phyloP scores from a whole-genome alignment of 2,113 vertebrate genomes.

The Pipra filicauda region DNA sequence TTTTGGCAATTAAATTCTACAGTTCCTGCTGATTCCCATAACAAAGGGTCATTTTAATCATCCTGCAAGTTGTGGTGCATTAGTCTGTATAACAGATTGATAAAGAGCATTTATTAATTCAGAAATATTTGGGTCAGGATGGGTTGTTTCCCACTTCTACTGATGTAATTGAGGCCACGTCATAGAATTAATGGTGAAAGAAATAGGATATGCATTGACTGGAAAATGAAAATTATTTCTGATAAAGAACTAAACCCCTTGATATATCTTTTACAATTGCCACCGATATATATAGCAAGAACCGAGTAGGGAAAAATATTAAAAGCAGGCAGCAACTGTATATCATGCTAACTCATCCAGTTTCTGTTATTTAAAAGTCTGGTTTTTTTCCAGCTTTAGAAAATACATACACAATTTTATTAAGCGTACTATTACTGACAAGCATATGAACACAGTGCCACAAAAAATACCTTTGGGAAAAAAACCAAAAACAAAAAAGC shows the following conservation, averaged over 20 bases:
- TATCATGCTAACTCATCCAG: background rate
- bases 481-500: background rate
- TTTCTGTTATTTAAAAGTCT: background rate
- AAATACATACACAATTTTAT: background rate
- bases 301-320: background rate
- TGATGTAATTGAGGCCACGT: constrained; percentile 72
- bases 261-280: constrained; percentile 51
- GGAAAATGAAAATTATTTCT: constrained; percentile 79
- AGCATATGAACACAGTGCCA: background rate
- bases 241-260: constrained; percentile 66
- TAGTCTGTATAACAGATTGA: constrained; percentile 79
- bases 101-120: constrained; percentile 79
- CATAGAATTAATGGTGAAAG: constrained; percentile 80
- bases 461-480: background rate
- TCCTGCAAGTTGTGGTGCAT: constrained; percentile 68
- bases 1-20: constrained; percentile 69
- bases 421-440: background rate
- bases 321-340: background rate
- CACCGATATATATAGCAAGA: constrained; percentile 17
- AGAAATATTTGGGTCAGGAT: constrained; percentile 68
- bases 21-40: constrained; percentile 60
- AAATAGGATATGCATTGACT: constrained; percentile 80
- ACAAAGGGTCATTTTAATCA: constrained; percentile 80
- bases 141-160: constrained; percentile 71
- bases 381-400: background rate